Evolutionary conservation across 2,113 vertebrate genomes (phyloP), one percentile per base, ranked within the genome.

Genomic region (Carassius gibelio): DNA sequence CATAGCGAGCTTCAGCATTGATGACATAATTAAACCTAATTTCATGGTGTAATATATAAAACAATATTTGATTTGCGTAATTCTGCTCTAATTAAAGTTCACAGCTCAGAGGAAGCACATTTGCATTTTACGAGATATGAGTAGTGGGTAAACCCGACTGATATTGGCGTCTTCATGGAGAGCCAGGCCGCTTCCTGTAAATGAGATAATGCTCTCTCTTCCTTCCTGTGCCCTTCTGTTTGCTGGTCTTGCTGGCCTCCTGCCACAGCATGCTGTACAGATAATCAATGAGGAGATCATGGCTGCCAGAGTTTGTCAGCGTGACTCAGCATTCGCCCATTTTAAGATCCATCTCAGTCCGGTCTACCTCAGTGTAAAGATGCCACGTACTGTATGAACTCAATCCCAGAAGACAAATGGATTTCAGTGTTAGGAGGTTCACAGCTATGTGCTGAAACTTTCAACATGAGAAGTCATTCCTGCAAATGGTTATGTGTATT

Each of bases 271-370:
- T 75, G 57, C 82, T 76, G 57, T 86, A 88, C 85, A 86, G 81
- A 81, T 87, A 85, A 90, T 90, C 87, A 86, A 90, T 90, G 50
- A 9, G 50, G 45, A 75, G 81, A 87, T 88, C 79, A 83, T 83
- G 83, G 69, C 85, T 62, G 55, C 66, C 72, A 59, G 55, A n/a
- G 82, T 84, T 82, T 64, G 30, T 84, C 86, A 81, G 68, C 21
- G 52, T 88, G 87, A 90, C 85, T 88, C 87, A 88, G 89, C 85
- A 76, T 34, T 81, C 75, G 15, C 84, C 69, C 69, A 81, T 57
- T 55, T 62, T 42, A 64, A 72, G 71, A 66, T 77, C 36, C 75
- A 4, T 38, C 52, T 78, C 77, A 68, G 82, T 74, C 66, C 11
- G 38, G 42, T 45, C 74, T 34, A 68, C 71, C 78, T 82, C 13